These are phyloP conservation scores for Phortica okadai DNA, from an alignment of 2,888 invertebrate genomes.

Conservation along the genomic window DNA sequence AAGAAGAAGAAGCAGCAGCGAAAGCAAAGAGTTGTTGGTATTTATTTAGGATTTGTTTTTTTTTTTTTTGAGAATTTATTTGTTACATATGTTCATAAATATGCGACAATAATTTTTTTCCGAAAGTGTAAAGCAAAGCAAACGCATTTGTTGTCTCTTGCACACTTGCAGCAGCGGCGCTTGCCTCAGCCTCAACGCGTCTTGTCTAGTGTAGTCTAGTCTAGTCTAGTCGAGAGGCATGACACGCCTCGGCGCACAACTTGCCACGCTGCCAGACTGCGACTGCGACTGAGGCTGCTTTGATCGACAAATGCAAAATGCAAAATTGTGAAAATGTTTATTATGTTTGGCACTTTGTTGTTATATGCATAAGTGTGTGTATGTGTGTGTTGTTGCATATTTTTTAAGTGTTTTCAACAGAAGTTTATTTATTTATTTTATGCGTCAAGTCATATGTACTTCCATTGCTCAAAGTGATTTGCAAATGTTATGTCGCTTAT, in stretches of 20 bases:
- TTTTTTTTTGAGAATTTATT: slow-evolving; percentile 58
- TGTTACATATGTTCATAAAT: slow-evolving; percentile 70
- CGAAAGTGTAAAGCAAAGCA: background rate
- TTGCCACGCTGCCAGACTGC: too few relatives aligned
- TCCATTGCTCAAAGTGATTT: background rate
- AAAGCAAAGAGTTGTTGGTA: background rate
- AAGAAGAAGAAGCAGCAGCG: background rate
- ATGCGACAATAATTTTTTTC: slow-evolving; percentile 67
- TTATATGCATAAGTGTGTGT: background rate
- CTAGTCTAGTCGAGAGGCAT: too few relatives aligned
- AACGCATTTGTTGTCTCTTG: background rate
- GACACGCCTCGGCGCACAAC: too few relatives aligned
- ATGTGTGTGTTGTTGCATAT: background rate
- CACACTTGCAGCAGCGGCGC: too few relatives aligned
- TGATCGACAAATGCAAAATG: slow-evolving; percentile 35
- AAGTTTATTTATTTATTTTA: slow-evolving; percentile 17
- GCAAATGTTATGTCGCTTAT: background rate
- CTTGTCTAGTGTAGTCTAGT: too few relatives aligned
- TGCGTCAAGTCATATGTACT: background rate
- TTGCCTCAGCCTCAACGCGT: too few relatives aligned
- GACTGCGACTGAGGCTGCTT: background rate
- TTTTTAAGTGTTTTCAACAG: slow-evolving; percentile 18
- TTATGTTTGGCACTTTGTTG: slow-evolving; percentile 7
- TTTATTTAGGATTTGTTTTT: slow-evolving; percentile 32
- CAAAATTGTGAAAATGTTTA: slow-evolving; percentile 18